Evolutionary conservation across 2,797 vertebrate species (phyloP).

Genomic region (Platalea minor): DNA sequence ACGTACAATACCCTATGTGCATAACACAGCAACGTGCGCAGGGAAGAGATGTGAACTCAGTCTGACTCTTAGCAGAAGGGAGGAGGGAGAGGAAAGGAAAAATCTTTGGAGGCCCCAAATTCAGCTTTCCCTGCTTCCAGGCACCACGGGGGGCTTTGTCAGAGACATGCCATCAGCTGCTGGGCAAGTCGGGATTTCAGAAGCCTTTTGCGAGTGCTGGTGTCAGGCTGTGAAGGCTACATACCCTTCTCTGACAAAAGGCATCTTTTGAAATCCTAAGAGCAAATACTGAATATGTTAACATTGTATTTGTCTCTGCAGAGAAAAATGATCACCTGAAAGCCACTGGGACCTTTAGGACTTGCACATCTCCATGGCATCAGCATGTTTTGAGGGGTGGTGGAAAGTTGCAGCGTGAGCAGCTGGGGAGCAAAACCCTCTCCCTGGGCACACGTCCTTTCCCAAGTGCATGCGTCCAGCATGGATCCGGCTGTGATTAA

Average conservation of each 20-base stretch:
- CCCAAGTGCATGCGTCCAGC: rapidly evolving
- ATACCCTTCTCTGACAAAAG: background rate
- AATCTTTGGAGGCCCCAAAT: background rate
- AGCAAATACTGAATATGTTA: background rate
- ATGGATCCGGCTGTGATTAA: rapidly evolving
- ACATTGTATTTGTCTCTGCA: background rate
- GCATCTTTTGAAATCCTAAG: background rate
- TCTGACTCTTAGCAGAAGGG: background rate
- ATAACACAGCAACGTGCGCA: rapidly evolving
- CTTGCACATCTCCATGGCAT: background rate
- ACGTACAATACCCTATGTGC: rapidly evolving
- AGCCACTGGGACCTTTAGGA: background rate
- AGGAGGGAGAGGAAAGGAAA: background rate
- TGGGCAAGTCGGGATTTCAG: background rate
- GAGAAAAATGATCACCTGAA: background rate
- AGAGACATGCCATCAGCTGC: background rate
- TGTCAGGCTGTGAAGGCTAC: background rate
- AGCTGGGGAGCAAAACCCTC: background rate
- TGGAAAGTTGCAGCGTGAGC: background rate
- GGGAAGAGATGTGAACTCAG: background rate
- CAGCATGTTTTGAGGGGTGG: rapidly evolving
- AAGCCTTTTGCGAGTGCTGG: background rate
- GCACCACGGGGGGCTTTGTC: too few species aligned
- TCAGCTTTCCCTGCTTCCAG: background rate
- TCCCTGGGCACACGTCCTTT: background rate